phyloP scores from a whole-genome alignment of 2,113 vertebrate genomes.

The Platysternon megacephalum region DNA sequence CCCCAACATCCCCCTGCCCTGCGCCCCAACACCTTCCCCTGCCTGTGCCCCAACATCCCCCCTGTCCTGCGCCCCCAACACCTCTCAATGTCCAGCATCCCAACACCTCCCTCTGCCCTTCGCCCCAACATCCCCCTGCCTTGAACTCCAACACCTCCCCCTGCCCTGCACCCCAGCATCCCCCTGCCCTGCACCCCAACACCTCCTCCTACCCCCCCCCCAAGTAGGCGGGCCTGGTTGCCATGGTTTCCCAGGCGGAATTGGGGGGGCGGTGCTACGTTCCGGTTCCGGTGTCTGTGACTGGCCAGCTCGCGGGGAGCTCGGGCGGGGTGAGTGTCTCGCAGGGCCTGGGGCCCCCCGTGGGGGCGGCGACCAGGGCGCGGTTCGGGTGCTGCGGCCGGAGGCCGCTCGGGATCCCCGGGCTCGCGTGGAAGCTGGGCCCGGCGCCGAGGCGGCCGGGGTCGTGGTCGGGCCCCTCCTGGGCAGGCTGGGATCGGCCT shows the following conservation, averaged over 20 bases:
- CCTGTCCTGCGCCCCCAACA: neutral
- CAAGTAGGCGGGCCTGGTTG: conserved; percentile 5
- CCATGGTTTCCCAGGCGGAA: conserved; percentile 30
- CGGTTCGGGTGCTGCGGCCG: neutral
- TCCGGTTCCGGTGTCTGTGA: neutral
- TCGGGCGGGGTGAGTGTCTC: too few relatives aligned
- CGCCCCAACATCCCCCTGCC: too few relatives aligned
- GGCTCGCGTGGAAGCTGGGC: neutral
- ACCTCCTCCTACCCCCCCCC: neutral
- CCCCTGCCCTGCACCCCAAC: neutral
- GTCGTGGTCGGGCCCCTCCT: neutral
- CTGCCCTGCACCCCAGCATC: neutral
- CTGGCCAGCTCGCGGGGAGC: too few relatives aligned
- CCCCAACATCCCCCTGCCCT: neutral
- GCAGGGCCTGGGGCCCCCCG: neutral
- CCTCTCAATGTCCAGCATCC: too few relatives aligned
- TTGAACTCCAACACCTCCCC: too few relatives aligned
- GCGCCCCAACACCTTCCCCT: neutral
- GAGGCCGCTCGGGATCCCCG: neutral
- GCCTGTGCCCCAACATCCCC: too few relatives aligned
- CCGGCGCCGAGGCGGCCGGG: neutral
- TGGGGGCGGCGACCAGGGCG: neutral
- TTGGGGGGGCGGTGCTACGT: accelerated
- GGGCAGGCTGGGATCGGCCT: neutral
- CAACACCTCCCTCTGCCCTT: too few relatives aligned